phyloP scores from a whole-genome alignment of 2,888 invertebrate genomes.

The Stictocephala bisonia region DNA sequence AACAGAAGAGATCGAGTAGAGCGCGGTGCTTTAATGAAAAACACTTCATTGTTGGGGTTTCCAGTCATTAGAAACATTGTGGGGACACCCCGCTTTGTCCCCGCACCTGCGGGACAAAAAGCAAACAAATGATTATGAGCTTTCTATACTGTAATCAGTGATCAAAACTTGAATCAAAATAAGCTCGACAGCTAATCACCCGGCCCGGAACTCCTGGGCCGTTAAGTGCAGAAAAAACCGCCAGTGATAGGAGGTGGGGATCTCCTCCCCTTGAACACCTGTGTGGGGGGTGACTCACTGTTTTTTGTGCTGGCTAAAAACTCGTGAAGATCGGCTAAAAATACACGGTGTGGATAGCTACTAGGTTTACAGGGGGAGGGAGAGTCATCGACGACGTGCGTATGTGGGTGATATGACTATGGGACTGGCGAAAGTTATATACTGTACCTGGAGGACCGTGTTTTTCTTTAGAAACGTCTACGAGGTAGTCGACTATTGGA shows the following conservation, averaged over 20 bases:
- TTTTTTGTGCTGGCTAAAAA: too few species aligned
- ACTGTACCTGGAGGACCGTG: too few species aligned
- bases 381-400: too few species aligned
- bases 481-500: too few species aligned
- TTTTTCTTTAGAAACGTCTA: too few species aligned
- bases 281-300: too few species aligned
- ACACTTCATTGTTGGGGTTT: slow-evolving; percentile 23
- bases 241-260: background rate
- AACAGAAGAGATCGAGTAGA: background rate
- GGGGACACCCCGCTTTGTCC: background rate
- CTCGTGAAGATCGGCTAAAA: too few species aligned
- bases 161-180: slow-evolving; percentile 28
- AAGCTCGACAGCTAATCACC: slow-evolving; percentile 26
- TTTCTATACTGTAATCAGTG: slow-evolving; percentile 33
- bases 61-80: slow-evolving; percentile 30
- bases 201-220: slow-evolving; percentile 31
- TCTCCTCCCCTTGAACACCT: too few species aligned
- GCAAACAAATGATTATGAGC: slow-evolving; percentile 45
- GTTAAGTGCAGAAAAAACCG: slow-evolving; percentile 35
- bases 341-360: too few species aligned
- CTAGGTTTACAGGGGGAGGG: too few species aligned
- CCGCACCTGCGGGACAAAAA: slow-evolving; percentile 32
- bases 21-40: background rate
- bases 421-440: too few species aligned
- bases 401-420: too few species aligned